A percentile compares a stretch with the other conserved stretches of the same genome.
These are phyloP conservation scores for Enteromius paludinosus DNA, from an alignment of 2,797 vertebrate genomes.

Conservation along the genomic window DNA sequence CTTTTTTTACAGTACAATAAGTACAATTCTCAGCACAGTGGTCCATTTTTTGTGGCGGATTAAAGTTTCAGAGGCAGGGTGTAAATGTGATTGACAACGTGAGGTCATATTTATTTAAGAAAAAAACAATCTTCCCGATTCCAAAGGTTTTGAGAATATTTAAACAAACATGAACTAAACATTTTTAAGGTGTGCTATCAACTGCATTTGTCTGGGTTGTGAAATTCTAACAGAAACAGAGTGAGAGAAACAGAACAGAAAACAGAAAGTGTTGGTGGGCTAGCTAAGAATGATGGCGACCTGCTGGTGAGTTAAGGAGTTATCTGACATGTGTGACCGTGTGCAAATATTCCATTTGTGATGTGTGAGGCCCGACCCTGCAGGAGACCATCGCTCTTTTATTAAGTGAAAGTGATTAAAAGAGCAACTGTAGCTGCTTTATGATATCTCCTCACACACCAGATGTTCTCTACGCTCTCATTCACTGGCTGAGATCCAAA, in stretches of 20 bases:
- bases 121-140: neutral
- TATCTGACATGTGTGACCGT: conserved; percentile 38
- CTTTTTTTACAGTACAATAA: neutral
- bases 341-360: conserved; percentile 34
- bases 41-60: too few relatives aligned
- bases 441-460: conserved; percentile 54
- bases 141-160: neutral
- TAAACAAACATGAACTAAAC: neutral
- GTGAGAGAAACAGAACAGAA: conserved; percentile 19
- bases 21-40: neutral
- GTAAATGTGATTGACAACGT: too few relatives aligned
- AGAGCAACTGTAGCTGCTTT: conserved; percentile 53
- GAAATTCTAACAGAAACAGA: neutral
- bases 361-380: conserved; percentile 45
- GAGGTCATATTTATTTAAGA: too few relatives aligned
- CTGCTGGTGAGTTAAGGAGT: conserved; percentile 49
- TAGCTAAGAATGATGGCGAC: conserved; percentile 40
- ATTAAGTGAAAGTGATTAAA: conserved; percentile 62
- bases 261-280: conserved; percentile 44
- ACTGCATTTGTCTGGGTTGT: neutral
- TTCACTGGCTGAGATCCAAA: conserved; percentile 31
- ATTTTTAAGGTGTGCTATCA: neutral
- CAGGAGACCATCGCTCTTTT: conserved; percentile 53
- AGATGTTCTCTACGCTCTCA: conserved; percentile 37
- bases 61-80: too few relatives aligned